Evolutionary conservation across 2,888 invertebrate genomes (phyloP), one percentile per base, ranked within the genome.

Genomic region (Brachylomia viminalis): DNA sequence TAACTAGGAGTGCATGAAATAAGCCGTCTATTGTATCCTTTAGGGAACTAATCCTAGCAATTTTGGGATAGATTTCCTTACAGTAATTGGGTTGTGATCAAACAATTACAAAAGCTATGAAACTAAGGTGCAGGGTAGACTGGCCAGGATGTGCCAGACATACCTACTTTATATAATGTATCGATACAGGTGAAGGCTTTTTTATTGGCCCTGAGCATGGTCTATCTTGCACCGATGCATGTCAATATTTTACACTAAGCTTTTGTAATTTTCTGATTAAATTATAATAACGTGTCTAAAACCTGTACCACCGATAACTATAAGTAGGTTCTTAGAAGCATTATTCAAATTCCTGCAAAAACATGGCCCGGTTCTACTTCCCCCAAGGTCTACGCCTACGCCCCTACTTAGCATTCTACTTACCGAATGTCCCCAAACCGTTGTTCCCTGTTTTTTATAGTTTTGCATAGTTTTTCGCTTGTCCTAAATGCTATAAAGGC

Each of bases 401-500:
- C n/a, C n/a, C 33, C 45, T 33, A 52, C 59, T 80, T 77, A 61
- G 54, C 27, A 80, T 80, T 80, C 79, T n/a, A 47, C 27, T 20
- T 11, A 30, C 27, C 23, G 52, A 20, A 65, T 58, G 67, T 52
- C n/a, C n/a, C 54, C 52, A 47, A 83, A 23, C 11, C 38, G 30
- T 42, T 61, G 47, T 65, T 15, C 23, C 47, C 3, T 13, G 27
- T 59, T 67, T 67, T 62, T 69, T 56, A 58, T 45, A 59, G 54
- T 23, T 45, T 59, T 42, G n/a, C 8, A 45, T 79, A 54, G 72
- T 27, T 75, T 68, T 77, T 65, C 56, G n/a, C 27, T 47, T 33
- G 58, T 6, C 30, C 27, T 72, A 15, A 20, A 49, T 38, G 20
- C n/a, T 30, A 8, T 61, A 49, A 45, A 81, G 23, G 61, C 4